phyloP scores from a whole-genome alignment of 2,797 vertebrate species.

The Peromyscus attwateri region DNA sequence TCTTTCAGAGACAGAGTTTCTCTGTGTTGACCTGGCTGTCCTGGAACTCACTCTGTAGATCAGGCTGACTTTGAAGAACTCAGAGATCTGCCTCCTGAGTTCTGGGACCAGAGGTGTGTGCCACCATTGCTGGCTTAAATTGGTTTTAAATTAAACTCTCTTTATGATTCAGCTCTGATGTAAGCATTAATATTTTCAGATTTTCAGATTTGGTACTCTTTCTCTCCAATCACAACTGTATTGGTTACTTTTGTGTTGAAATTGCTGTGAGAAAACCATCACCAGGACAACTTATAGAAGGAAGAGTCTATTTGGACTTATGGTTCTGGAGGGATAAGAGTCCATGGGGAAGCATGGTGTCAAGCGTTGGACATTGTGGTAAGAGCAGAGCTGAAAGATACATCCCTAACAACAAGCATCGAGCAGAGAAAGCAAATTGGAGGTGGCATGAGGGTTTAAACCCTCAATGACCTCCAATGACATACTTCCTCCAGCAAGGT shows the following conservation, averaged over 20 bases:
- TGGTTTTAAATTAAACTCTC: neutral
- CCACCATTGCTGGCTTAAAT: neutral
- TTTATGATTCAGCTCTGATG: slow-evolving; percentile 2
- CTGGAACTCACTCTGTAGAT: neutral
- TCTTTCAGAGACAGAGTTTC: neutral
- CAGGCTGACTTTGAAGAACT: neutral
- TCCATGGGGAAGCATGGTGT: neutral
- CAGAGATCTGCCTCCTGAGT: neutral
- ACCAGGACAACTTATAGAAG: neutral
- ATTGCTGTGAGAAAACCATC: no score
- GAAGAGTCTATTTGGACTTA: neutral
- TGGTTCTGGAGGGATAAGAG: neutral
- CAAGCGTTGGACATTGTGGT: no score
- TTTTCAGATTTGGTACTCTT: neutral
- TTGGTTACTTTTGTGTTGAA: neutral
- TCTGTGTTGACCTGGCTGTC: neutral
- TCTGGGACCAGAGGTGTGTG: neutral
- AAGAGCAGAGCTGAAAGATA: neutral
- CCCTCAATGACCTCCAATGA: neutral
- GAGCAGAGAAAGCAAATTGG: neutral
- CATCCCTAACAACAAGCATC: neutral
- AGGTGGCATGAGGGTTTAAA: neutral
- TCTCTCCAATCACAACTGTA: neutral
- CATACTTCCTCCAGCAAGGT: neutral
- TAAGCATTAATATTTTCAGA: neutral